Evolutionary conservation across 2,888 invertebrate species (phyloP), one percentile per base, ranked within the genome.

Genomic region (Prenolepis imparis): DNA sequence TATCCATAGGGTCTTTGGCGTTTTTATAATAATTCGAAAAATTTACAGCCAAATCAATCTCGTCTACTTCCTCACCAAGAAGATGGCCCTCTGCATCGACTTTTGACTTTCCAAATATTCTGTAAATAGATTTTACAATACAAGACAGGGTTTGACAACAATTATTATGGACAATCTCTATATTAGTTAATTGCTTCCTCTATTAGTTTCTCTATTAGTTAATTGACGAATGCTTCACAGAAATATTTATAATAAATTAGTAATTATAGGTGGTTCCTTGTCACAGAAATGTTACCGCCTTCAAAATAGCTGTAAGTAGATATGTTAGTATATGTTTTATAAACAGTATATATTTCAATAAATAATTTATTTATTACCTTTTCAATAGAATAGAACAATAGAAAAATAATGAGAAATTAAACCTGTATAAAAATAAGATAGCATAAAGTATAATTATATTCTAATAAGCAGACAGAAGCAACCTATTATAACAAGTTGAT

Each of bases 101-200:
- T 88, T 94, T 95, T 55, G 94, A 92, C 89, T 94, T 93, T 73
- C 95, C 94, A 88, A 95, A 94, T 80, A 95, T 93, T 89, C 95
- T 95, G 93, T 4, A 93, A 92, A 83, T 48, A 36, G 64, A 82
- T 81, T 48, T 72, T n/a, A 55, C 12, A 39, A 68, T 80, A 70
- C 36, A 36, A 70, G 68, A 28, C 4, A 72, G 18, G 61, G 44
- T 83, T 70, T 41, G 12, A 32, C 32, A 52, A 68, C 11, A 12
- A n/a, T 24, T 32, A 52, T 48, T n/a, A 52, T 6, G 11, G 15
- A 41, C 66, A 67, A 77, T 15, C n/a, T 21, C 61, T 41, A 48
- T 52, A 44, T 0, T 44, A 44, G 15, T 44, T 36, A 36, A 36
- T 36, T 36, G 36, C 5, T 36, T 28, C 28, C 28, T 28, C 28